These are phyloP conservation scores for Pardalotus punctatus DNA, from an alignment of 2,113 vertebrate species.

Conservation along the genomic window DNA sequence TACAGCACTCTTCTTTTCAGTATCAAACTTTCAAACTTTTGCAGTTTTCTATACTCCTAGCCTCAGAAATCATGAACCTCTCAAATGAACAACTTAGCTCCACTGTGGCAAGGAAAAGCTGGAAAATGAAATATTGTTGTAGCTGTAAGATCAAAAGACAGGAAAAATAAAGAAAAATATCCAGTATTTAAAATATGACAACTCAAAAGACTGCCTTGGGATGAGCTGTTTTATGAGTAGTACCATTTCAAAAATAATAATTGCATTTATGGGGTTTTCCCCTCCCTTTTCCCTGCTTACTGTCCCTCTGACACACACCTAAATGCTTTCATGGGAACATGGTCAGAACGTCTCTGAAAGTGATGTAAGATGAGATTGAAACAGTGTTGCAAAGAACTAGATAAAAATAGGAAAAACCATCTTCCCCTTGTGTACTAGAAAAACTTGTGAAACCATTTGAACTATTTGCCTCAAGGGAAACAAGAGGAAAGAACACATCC, in stretches of 20 bases:
- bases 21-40: neutral
- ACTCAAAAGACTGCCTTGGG: neutral
- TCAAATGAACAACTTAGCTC: neutral
- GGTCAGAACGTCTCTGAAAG: neutral
- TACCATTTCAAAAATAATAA: neutral
- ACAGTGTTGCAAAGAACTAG: neutral
- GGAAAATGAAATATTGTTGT: neutral
- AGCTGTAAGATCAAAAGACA: neutral
- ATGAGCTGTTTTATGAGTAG: neutral
- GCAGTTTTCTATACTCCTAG: neutral
- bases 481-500: neutral
- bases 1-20: neutral
- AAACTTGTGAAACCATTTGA: neutral
- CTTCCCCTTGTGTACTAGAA: neutral
- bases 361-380: rapidly evolving
- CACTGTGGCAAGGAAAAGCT: neutral
- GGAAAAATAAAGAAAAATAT: neutral
- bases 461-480: neutral
- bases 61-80: neutral
- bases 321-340: neutral
- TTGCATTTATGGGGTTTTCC: neutral
- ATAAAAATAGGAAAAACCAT: neutral
- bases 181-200: neutral
- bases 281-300: neutral
- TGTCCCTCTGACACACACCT: neutral